Base-by-base conservation (phyloP, 2,113 vertebrate genomes). In the Arvicanthis niloticus region DNA sequence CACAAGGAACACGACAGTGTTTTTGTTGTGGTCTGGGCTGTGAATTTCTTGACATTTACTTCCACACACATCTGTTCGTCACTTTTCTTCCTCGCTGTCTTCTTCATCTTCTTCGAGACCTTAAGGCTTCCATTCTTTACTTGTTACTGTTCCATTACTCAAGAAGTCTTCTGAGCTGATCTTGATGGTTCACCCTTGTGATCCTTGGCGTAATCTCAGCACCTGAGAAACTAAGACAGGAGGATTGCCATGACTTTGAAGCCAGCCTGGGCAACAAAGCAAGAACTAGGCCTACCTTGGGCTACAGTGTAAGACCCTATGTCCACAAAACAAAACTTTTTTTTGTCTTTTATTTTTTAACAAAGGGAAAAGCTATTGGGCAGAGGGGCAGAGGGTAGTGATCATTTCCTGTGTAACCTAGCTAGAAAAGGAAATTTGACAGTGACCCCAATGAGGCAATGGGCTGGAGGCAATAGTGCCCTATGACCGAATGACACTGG, bases 381-480 rank as follows among this genome's bases (percentile, higher is more conserved):
- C 10, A n/a, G 65, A 17, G 42, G 0, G 22, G 51, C 12, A n/a
- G 65, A 15, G 42, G 31, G 45, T 3, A 9, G 5, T 13, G 60
- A 17, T 11, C 29, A 7, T 76, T 80, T 65, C 34, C 51, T 76
- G 5, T 48, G 62, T 89, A 91, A 96, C 51, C 77, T 84, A 11
- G n/a, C 2, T 42, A 40, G 75, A 37, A 78, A 94, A 88, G 65
- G n/a, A 45, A 26, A 16, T 68, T 95, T 92, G 95, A 62, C 91
- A 91, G 82, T 58, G 68, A 37, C 76, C 16, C 1, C 8, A 29
- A 68, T 72, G 70, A 72, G n/a, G 60, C 62, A 0, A 0, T 11
- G 37, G n/a, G n/a, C 22, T 31, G 1, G 81, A 21, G 3, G 29
- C 3, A 0, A 0, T 12, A 62, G 22, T 15, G 90, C 48, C 94